Conservation (phyloP, 1,140 invertebrate species). For the Trissolcus basalis region DNA sequence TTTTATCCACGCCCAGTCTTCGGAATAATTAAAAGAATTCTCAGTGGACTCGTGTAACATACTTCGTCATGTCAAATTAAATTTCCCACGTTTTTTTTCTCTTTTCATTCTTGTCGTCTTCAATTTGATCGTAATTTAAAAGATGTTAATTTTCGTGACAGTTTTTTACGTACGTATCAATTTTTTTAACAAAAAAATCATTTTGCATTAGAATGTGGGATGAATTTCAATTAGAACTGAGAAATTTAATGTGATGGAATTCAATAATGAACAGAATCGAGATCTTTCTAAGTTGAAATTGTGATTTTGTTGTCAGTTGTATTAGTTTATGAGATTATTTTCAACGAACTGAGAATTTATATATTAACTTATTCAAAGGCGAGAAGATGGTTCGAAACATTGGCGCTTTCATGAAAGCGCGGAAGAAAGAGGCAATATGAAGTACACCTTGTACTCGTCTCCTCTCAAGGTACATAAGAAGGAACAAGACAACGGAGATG, state of each 20-base stretch:
- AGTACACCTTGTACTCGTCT: constrained; percentile 40
- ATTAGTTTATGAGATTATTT: no score
- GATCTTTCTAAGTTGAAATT: no score
- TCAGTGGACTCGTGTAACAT: constrained; percentile 22
- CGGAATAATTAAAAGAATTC: constrained; percentile 42
- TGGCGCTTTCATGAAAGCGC: not conserved
- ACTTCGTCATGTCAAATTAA: constrained; percentile 35
- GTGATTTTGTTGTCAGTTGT: no score
- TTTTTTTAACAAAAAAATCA: no score
- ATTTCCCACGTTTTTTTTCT: constrained; percentile 31
- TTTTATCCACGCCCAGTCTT: constrained; percentile 24
- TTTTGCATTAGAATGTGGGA: no score
- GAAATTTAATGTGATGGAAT: no score
- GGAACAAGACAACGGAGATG: constrained; percentile 33
- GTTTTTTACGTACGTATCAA: constrained; percentile 8
- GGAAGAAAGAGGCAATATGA: constrained; percentile 35
- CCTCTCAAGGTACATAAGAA: constrained; percentile 45
- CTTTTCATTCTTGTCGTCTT: constrained; percentile 29
- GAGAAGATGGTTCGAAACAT: constrained; percentile 10
- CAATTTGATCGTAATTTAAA: constrained; percentile 45
- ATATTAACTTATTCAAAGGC: constrained; percentile 31
- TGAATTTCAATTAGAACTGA: no score
- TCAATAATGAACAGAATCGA: no score
- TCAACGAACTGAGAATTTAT: constrained; percentile 3
- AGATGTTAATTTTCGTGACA: constrained; percentile 22